Base-by-base conservation (phyloP, 2,888 invertebrate genomes). In the Watsonalla binaria region DNA sequence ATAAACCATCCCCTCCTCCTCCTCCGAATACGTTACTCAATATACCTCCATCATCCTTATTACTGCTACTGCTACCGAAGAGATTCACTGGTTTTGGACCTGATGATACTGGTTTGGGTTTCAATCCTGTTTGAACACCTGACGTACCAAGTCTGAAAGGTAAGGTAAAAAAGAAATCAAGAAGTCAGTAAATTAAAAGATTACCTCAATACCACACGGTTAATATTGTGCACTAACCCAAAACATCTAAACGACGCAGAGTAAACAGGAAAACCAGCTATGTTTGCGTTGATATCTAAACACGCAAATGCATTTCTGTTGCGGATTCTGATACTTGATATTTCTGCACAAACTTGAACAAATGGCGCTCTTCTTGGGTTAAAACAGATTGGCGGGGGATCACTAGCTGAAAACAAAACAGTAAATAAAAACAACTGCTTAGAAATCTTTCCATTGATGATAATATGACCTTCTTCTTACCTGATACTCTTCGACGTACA, bases 301-400 rank as follows among this genome's bases (percentile, higher is more conserved):
- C 96, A 96, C 42, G 95, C 92, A 69, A 95, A 96, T 60, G 96
- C 93, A 74, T 96, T 96, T 57, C 94, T 92, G 37, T 95, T 95
- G 62, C 95, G 91, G 67, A 96, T 94, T 74, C 95, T 95, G 61
- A 96, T 94, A 71, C 96, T 96, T 55, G 95, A 95, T 70, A 96
- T 93, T 73, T 94, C 93, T 6, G 95, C 92, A 72, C 96, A 96
- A 52, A 96, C 92, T 66, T 92, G 92, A 5, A 95, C 91, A 59
- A 93, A 93, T 51, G 93, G 93, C 51, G 95, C 92, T 64, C 95
- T 91, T 57, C 96, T 94, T 11, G 96, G 92, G 34, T 94, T 90
- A 56, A 94, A 92, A 70, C 95, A 95, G 58, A 95, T 89, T 8
- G 95, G 95, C 9, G 93, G 93, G 15, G 95, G 95, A 80, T 95